Evolutionary conservation across 2,113 vertebrate species (phyloP).

Genomic region (Boleophthalmus pectinirostris): DNA sequence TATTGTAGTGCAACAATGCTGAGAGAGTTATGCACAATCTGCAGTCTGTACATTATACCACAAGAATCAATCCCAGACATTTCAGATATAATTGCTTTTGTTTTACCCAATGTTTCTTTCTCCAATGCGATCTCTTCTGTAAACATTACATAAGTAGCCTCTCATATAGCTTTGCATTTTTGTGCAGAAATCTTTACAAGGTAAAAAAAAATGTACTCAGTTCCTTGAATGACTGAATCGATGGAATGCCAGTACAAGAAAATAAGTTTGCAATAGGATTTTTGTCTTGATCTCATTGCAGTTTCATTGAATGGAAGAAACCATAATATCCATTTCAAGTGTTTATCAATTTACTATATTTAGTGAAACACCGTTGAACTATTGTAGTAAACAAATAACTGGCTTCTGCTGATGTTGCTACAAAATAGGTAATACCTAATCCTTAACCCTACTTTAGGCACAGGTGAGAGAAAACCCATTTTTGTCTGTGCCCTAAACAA

Average conservation of each 20-base stretch:
- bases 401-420: neutral
- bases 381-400: neutral
- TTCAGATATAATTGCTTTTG: constrained; percentile 17
- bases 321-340: no score
- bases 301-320: neutral
- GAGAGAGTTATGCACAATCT: constrained; percentile 26
- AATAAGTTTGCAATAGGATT: neutral
- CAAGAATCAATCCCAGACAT: constrained; percentile 23
- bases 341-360: no score
- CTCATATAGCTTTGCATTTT: neutral
- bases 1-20: constrained; percentile 21
- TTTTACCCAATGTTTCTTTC: neutral
- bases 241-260: neutral
- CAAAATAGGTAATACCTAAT: neutral
- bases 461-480: neutral
- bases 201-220: no score
- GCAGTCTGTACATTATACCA: constrained; percentile 41
- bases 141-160: neutral
- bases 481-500: neutral
- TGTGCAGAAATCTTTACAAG: no score
- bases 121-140: neutral
- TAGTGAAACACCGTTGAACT: neutral
- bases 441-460: neutral
- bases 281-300: neutral
- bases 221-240: no score